Conservation (phyloP, 2,888 invertebrate species). For the Sussaba pulchella region DNA sequence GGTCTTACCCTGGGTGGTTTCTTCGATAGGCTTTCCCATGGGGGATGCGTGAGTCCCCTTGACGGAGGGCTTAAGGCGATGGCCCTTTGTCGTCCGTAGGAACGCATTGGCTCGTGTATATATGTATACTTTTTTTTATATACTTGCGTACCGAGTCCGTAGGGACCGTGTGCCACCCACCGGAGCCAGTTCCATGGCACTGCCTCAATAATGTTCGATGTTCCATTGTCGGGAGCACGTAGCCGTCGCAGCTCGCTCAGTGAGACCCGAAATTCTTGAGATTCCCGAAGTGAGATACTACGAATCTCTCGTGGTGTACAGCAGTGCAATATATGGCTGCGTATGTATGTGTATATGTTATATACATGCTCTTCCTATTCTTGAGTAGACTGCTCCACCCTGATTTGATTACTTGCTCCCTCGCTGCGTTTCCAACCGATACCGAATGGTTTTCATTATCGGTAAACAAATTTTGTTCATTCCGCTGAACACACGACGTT, state of each 20-base stretch:
- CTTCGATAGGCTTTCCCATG: background rate
- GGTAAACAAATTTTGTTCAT: no score
- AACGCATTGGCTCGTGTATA: background rate
- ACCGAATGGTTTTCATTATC: no score
- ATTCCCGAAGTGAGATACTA: slow-evolving; percentile 54
- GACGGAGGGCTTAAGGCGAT: background rate
- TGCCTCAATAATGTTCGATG: slow-evolving; percentile 65
- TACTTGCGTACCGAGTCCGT: no score
- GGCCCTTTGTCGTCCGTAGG: background rate
- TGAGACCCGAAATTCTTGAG: slow-evolving; percentile 52
- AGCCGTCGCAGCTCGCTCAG: slow-evolving; percentile 14
- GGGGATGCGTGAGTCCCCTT: background rate
- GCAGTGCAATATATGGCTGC: background rate
- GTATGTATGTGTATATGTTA: background rate
- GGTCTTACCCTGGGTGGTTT: background rate
- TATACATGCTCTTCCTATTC: no score
- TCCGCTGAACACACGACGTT: no score
- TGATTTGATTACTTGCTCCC: background rate
- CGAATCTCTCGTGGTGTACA: background rate
- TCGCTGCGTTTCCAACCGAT: background rate
- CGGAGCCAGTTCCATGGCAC: slow-evolving; percentile 39
- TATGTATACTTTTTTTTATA: no score
- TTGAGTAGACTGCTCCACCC: background rate
- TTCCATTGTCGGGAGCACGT: slow-evolving; percentile 68
- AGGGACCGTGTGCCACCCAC: background rate